A percentile compares a stretch with the other conserved stretches of the same genome.
phyloP scores from a whole-genome alignment of 2,888 invertebrate genomes.

The Drosophila pegasa region DNA sequence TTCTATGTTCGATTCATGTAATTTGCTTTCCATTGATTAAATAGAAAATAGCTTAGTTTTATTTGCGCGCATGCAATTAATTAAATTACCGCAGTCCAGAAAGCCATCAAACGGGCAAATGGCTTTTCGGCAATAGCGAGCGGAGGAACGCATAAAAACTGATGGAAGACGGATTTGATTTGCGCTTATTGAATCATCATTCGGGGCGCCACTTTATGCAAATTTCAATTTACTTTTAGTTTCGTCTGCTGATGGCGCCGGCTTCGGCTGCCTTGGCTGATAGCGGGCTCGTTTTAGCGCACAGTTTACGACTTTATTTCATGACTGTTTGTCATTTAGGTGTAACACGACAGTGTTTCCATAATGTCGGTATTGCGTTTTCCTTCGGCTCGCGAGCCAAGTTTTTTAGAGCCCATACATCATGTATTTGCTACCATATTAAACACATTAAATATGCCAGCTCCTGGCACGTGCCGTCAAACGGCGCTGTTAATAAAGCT shows the following conservation, averaged over 20 bases:
- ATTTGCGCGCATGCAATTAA: conserved; percentile 70
- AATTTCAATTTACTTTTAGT: conserved; percentile 65
- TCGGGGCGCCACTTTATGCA: conserved; percentile 59
- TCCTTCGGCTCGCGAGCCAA: conserved; percentile 25
- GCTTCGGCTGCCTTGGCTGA: conserved; percentile 32
- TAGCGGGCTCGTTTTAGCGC: conserved; percentile 37
- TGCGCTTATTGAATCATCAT: conserved; percentile 71
- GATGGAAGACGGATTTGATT: conserved; percentile 40
- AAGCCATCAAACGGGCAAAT: conserved; percentile 40
- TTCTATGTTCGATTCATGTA: conserved; percentile 27
- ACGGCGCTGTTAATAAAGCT: conserved; percentile 59
- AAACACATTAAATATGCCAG: conserved; percentile 62
- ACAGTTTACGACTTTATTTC: conserved; percentile 73
- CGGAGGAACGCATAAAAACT: conserved; percentile 28
- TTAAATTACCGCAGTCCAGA: conserved; percentile 59
- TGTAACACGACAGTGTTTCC: conserved; percentile 71
- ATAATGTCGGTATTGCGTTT: conserved; percentile 75
- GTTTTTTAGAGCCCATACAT: conserved; percentile 41
- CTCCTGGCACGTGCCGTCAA: conserved; percentile 68
- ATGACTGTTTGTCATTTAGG: conserved; percentile 75
- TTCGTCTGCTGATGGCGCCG: conserved; percentile 8
- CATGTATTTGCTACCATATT: conserved; percentile 64
- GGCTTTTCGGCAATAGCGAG: conserved; percentile 24
- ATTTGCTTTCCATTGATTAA: conserved; percentile 73
- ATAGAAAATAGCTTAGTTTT: conserved; percentile 71